These are phyloP conservation scores for Drosophila arizonae DNA, from an alignment of 1,140 invertebrate species.

Conservation along the genomic window DNA sequence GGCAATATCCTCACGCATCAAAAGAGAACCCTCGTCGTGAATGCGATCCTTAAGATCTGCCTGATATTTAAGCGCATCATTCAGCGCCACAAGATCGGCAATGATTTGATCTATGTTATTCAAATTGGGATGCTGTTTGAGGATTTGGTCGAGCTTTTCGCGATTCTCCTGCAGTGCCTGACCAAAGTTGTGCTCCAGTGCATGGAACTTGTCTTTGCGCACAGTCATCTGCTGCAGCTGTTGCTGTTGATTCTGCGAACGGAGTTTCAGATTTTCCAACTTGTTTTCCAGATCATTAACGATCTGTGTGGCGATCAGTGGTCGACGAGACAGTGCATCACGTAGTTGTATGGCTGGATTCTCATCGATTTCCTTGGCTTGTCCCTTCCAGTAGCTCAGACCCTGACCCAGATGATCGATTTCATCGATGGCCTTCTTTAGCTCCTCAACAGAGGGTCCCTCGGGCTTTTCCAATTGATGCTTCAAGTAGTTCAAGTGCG, in stretches of 20 bases:
- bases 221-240: slow-evolving; percentile 87
- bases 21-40: slow-evolving; percentile 87
- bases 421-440: slow-evolving; percentile 87
- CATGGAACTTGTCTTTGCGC: slow-evolving; percentile 88
- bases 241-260: slow-evolving; percentile 87
- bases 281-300: slow-evolving; percentile 89
- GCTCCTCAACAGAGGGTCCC: slow-evolving; percentile 87
- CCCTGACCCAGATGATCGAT: slow-evolving; percentile 87
- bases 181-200: slow-evolving; percentile 86
- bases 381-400: slow-evolving; percentile 87
- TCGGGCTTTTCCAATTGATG: slow-evolving; percentile 89
- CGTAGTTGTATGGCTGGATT: slow-evolving; percentile 86
- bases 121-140: slow-evolving; percentile 72
- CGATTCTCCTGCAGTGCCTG: slow-evolving; percentile 85
- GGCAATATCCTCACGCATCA: slow-evolving; percentile 91
- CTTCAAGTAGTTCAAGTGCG: slow-evolving; percentile 90
- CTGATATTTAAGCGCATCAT: slow-evolving; percentile 84
- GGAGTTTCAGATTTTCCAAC: slow-evolving; percentile 86
- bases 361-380: slow-evolving; percentile 87
- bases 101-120: slow-evolving; percentile 82
- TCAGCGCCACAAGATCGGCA: slow-evolving; percentile 77
- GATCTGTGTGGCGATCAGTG: slow-evolving; percentile 87
- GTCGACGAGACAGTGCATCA: slow-evolving; percentile 87
- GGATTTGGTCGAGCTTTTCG: slow-evolving; percentile 85
- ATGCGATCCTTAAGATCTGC: slow-evolving; percentile 85